phyloP scores from a whole-genome alignment of 2,113 vertebrate species.

The Galeopterus variegatus region DNA sequence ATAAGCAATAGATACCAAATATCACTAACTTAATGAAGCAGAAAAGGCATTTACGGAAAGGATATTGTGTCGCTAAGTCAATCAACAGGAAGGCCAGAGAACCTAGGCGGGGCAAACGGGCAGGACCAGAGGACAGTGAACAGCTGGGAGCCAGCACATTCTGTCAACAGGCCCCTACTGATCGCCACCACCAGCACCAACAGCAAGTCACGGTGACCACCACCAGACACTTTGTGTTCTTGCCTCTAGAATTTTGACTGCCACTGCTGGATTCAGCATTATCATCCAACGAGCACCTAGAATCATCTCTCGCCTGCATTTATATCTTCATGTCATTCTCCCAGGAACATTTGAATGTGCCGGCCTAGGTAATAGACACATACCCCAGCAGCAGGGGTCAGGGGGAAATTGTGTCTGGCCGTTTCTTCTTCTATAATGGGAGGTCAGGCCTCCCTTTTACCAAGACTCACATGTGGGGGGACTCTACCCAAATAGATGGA shows the following conservation, averaged over 20 bases:
- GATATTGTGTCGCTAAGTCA: neutral
- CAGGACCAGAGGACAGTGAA: neutral
- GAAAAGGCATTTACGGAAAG: neutral
- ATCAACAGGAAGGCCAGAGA: neutral
- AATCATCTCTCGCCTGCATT: neutral
- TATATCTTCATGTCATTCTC: neutral
- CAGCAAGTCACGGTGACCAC: neutral
- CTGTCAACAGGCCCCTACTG: neutral
- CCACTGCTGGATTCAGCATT: neutral
- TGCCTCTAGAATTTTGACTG: neutral
- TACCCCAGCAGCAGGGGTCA: too few relatives aligned
- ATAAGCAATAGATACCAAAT: neutral
- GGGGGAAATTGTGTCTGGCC: neutral
- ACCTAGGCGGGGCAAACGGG: neutral
- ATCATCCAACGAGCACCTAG: neutral
- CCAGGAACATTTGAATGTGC: neutral
- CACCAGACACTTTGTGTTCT: neutral
- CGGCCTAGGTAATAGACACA: neutral
- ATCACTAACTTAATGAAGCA: constrained; percentile 38
- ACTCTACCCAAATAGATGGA: neutral
- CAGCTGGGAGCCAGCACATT: neutral
- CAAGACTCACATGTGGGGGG: neutral
- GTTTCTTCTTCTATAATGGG: neutral
- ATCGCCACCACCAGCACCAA: neutral
- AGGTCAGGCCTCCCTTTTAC: neutral